Percentiles rank a stretch among this genome's conserved stretches.
phyloP scores from a whole-genome alignment of 2,888 invertebrate species.

The Ischnura elegans region DNA sequence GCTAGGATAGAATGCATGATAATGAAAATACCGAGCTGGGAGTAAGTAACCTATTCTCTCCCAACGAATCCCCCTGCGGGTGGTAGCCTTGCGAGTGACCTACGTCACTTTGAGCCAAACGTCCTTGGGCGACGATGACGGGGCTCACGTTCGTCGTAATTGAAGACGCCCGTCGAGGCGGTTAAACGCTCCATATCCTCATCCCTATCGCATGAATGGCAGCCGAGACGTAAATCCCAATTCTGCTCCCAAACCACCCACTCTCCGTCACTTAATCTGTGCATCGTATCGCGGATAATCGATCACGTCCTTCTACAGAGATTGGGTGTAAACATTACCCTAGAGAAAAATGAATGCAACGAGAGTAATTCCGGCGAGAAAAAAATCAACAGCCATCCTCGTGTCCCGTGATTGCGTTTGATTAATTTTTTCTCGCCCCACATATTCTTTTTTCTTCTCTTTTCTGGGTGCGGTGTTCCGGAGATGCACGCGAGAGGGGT shows the following conservation, averaged over 20 bases:
- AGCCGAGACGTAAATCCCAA: background rate
- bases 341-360: too few relatives aligned
- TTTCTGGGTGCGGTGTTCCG: too few relatives aligned
- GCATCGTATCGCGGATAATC: background rate
- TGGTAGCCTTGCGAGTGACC: background rate
- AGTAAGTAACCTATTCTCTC: background rate
- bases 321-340: too few relatives aligned
- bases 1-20: background rate
- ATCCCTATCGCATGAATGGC: background rate
- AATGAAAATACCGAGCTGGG: background rate
- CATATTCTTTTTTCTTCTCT: too few relatives aligned
- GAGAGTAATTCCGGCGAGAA: too few relatives aligned
- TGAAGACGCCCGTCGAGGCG: constrained; percentile 2
- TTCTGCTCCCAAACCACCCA: background rate
- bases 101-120: background rate
- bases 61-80: too few relatives aligned
- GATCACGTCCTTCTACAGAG: background rate
- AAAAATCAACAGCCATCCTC: too few relatives aligned
- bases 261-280: background rate
- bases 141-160: background rate
- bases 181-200: background rate
- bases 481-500: too few relatives aligned
- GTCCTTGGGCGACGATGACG: background rate
- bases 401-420: too few relatives aligned
- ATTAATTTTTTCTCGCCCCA: too few relatives aligned